These are phyloP conservation scores for Vireo griseus DNA, from an alignment of 2,797 vertebrate species.

Conservation along the genomic window DNA sequence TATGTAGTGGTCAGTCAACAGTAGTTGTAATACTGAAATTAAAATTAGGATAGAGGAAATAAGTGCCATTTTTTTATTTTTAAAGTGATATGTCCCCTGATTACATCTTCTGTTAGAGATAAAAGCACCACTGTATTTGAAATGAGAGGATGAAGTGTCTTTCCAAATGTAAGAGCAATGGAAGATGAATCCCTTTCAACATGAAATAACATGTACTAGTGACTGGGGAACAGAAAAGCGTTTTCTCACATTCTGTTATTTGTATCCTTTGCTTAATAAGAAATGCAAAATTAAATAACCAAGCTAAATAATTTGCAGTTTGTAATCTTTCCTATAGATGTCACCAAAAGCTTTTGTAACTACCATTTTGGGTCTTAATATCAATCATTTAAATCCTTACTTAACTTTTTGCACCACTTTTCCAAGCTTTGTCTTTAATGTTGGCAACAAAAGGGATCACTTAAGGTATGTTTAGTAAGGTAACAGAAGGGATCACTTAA, in stretches of 20 bases:
- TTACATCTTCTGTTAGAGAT: background rate
- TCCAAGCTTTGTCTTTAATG: background rate
- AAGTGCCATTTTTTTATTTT: background rate
- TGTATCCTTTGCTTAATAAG: background rate
- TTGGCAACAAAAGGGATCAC: background rate
- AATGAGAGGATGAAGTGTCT: background rate
- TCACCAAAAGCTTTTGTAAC: background rate
- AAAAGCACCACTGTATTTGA: background rate
- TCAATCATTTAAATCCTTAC: background rate
- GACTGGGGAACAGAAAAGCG: background rate
- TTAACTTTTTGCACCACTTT: background rate
- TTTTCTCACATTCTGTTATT: background rate
- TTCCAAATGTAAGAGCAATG: background rate
- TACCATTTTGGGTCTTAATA: background rate
- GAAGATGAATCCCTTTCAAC: background rate
- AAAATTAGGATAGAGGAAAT: background rate
- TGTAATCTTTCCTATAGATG: slow-evolving; percentile 29
- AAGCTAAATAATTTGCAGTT: background rate
- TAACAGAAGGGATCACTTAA: background rate
- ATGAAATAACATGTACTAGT: background rate
- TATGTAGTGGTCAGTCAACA: background rate
- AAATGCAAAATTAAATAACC: background rate
- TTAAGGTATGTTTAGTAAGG: background rate
- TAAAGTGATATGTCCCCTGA: background rate
- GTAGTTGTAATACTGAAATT: background rate